These are phyloP conservation scores for Orthosia cruda DNA, from an alignment of 2,888 invertebrate species.

Conservation along the genomic window DNA sequence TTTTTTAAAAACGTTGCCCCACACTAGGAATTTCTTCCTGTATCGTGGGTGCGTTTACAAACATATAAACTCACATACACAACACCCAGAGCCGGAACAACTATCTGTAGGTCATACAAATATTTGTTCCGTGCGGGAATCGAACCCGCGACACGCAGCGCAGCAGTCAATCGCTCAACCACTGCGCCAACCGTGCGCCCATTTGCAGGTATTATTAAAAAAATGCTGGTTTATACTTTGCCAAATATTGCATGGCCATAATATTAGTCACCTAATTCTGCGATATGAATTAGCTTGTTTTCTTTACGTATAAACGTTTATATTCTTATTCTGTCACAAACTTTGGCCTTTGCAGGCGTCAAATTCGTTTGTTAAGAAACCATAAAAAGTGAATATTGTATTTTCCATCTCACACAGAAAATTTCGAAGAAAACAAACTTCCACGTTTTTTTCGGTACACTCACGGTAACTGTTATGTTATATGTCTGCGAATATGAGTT, in stretches of 20 bases:
- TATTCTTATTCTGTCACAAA: not conserved
- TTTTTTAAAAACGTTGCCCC: no score
- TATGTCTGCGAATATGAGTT: conserved; percentile 8
- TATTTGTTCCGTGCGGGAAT: no score
- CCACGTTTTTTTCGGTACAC: not conserved
- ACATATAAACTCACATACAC: no score
- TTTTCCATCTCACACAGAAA: conserved; percentile 6
- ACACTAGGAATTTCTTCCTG: no score
- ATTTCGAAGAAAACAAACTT: conserved; percentile 27
- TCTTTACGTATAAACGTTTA: not conserved
- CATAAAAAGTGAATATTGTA: conserved; percentile 24
- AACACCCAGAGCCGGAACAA: no score
- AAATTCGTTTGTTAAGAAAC: conserved; percentile 27
- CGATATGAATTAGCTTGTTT: not conserved
- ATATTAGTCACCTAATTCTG: not conserved
- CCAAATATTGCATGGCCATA: not conserved
- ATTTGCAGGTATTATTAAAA: no score
- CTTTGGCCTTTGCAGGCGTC: conserved; percentile 15
- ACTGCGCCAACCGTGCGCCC: no score
- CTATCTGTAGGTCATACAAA: no score
- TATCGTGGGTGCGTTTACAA: no score
- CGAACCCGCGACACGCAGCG: no score
- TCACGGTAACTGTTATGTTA: conserved; percentile 4
- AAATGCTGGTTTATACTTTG: no score
- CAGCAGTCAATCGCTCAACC: no score